Percentiles rank a stretch among this genome's conserved stretches.
Conservation (phyloP, 1,140 invertebrate genomes). For the Caerostris extrusa region DNA sequence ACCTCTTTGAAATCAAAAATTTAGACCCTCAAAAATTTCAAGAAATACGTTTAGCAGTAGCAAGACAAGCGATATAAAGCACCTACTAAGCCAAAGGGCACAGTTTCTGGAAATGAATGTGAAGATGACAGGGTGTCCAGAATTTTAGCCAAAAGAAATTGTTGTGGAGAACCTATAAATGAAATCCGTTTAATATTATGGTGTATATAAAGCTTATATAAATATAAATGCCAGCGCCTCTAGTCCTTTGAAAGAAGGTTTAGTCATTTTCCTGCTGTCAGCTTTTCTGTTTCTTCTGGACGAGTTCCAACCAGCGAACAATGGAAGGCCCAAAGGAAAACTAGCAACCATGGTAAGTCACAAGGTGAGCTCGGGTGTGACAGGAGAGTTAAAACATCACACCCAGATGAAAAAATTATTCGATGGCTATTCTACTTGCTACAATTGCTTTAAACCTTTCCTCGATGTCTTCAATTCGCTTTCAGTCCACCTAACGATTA, state of each 20-base stretch:
- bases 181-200: neutral
- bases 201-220: neutral
- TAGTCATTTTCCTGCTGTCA: constrained; percentile 36
- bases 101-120: too few species aligned
- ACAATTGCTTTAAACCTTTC: neutral
- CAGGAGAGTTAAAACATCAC: constrained; percentile 16
- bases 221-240: neutral
- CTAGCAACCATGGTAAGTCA: neutral
- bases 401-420: constrained; percentile 14
- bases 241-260: neutral
- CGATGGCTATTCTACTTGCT: neutral
- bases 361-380: constrained; percentile 17
- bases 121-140: too few species aligned
- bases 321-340: neutral
- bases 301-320: constrained; percentile 20
- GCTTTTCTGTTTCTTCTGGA: constrained; percentile 33
- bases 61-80: too few species aligned
- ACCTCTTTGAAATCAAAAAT: too few species aligned
- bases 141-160: too few species aligned
- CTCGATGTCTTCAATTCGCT: neutral
- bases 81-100: too few species aligned
- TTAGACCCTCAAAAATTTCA: too few species aligned
- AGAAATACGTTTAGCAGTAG: too few species aligned
- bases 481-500: neutral
- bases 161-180: neutral